These are phyloP conservation scores for Enteromius radiatus DNA, from an alignment of 2,797 vertebrate species.

Conservation along the genomic window DNA sequence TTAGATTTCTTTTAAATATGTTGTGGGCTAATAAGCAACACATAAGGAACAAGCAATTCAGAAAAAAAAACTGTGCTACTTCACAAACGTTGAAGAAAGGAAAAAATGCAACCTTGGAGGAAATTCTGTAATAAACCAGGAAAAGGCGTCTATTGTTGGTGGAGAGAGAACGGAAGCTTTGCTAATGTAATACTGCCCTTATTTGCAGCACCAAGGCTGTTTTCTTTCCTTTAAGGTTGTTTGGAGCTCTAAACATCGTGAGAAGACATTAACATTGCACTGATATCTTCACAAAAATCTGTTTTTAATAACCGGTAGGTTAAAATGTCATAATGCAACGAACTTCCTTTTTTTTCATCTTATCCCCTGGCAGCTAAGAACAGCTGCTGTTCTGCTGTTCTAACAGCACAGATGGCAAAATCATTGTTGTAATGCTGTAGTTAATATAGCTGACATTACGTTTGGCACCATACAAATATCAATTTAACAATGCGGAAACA, in stretches of 20 bases:
- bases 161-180: conserved; percentile 70
- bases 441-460: conserved; percentile 46
- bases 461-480: conserved; percentile 32
- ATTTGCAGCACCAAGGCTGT: conserved; percentile 34
- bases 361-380: conserved; percentile 23
- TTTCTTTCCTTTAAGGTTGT: conserved; percentile 45
- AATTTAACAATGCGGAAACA: conserved; percentile 60
- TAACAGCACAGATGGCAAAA: conserved; percentile 43
- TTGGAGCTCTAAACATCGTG: conserved; percentile 48
- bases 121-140: conserved; percentile 76
- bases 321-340: conserved; percentile 49
- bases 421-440: conserved; percentile 31
- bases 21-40: conserved; percentile 16
- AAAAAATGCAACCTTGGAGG: conserved; percentile 61
- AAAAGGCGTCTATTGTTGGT: conserved; percentile 78
- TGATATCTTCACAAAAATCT: conserved; percentile 55
- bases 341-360: conserved; percentile 47
- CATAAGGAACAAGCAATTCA: conserved; percentile 12
- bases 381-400: conserved; percentile 39
- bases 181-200: conserved; percentile 66
- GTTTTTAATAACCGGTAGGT: conserved; percentile 55
- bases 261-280: conserved; percentile 46
- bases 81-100: conserved; percentile 3
- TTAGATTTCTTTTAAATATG: neutral
- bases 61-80: conserved; percentile 7